Evolutionary conservation across 1,140 invertebrate species (phyloP).

Genomic region (Zaprionus davidi): DNA sequence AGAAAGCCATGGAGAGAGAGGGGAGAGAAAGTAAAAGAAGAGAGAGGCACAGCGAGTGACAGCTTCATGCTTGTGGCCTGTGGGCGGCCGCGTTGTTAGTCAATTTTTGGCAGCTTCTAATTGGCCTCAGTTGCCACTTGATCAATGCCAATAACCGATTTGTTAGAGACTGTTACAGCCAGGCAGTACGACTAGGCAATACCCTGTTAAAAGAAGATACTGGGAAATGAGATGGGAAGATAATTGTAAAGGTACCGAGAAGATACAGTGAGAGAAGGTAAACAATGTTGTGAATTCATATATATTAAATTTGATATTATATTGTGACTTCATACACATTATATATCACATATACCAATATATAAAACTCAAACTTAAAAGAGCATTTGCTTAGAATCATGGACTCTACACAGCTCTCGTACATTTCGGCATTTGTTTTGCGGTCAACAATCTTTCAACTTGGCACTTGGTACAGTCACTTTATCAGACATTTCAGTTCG

Average conservation of each 20-base stretch:
- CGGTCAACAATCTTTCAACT: not conserved
- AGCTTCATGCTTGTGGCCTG: constrained; percentile 25
- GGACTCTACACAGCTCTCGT: too few species aligned
- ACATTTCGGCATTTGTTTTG: too few species aligned
- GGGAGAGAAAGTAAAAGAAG: not conserved
- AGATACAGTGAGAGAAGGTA: too few species aligned
- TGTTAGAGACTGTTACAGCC: not conserved
- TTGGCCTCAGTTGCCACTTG: constrained; percentile 44
- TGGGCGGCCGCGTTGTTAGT: constrained; percentile 13
- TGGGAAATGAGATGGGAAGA: not conserved
- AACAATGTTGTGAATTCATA: too few species aligned
- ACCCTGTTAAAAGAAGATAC: not conserved
- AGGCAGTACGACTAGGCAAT: not conserved
- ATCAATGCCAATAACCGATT: constrained; percentile 43
- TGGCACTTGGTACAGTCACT: not conserved
- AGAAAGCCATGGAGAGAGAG: not conserved
- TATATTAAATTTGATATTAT: too few species aligned
- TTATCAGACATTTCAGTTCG: not conserved
- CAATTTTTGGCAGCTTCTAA: constrained; percentile 31
- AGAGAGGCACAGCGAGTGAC: not conserved
- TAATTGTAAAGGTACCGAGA: too few species aligned
- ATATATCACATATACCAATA: accelerated
- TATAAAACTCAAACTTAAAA: too few species aligned
- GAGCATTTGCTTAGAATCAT: too few species aligned
- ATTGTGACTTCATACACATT: too few species aligned